A percentile compares a stretch with the other conserved stretches of the same genome.
phyloP scores from a whole-genome alignment of 2,797 vertebrate genomes.

The Sitta carolinensis region DNA sequence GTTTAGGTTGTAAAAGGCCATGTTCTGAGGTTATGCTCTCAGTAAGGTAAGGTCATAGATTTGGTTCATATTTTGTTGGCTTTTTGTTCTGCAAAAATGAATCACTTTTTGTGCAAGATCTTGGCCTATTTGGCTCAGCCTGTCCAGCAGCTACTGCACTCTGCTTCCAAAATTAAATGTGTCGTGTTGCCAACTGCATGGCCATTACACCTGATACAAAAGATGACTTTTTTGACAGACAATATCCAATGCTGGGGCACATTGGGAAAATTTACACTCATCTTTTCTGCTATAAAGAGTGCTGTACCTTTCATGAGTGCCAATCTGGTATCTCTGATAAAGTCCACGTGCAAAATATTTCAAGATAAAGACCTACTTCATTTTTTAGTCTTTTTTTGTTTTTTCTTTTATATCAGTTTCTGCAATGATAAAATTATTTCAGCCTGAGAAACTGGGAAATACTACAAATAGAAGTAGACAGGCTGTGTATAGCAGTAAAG shows the following conservation, averaged over 20 bases:
- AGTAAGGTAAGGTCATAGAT: not conserved
- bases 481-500: not conserved
- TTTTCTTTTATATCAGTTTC: not conserved
- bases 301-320: not conserved
- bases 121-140: not conserved
- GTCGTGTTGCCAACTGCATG: rapidly evolving
- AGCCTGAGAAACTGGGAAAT: not conserved
- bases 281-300: not conserved
- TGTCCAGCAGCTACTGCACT: not conserved
- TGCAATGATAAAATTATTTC: not conserved
- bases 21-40: not conserved
- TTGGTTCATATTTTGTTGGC: not conserved
- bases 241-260: not conserved
- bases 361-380: not conserved
- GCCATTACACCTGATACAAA: not conserved
- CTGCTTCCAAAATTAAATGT: not conserved
- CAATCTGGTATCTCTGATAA: not conserved
- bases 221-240: not conserved
- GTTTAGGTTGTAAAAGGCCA: not conserved
- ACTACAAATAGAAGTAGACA: not conserved
- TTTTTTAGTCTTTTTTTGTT: not conserved
- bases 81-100: not conserved
- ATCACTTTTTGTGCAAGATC: not conserved
- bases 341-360: not conserved
- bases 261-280: not conserved